Evolutionary conservation across 2,113 vertebrate species (phyloP).

Genomic region (Psephotus haematonotus): DNA sequence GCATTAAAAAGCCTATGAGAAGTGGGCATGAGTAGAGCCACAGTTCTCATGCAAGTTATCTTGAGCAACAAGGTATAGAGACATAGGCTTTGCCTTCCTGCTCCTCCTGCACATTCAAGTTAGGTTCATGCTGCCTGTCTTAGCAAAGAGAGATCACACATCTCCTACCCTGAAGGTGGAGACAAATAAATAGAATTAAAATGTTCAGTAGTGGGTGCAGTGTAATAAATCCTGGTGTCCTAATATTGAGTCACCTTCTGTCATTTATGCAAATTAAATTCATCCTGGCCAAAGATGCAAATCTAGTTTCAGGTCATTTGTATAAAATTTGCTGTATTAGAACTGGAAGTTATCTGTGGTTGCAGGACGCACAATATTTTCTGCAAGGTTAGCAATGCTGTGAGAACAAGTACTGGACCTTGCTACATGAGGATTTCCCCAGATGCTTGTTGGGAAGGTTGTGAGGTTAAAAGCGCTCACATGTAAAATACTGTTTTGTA

Average conservation of each 20-base stretch:
- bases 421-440: background rate
- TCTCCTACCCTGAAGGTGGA: background rate
- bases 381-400: background rate
- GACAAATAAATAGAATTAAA: background rate
- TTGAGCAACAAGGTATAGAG: background rate
- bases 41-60: background rate
- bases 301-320: background rate
- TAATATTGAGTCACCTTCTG: background rate
- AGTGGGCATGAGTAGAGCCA: background rate
- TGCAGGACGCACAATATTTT: background rate
- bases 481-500: background rate
- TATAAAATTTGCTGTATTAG: slow-evolving; percentile 13
- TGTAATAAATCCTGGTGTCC: background rate
- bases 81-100: background rate
- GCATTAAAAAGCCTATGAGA: background rate
- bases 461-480: background rate
- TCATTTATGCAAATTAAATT: slow-evolving; percentile 3
- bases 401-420: background rate
- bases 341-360: background rate
- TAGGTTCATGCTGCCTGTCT: background rate
- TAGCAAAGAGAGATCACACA: background rate
- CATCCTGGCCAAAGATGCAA: background rate
- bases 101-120: background rate
- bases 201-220: background rate
- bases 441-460: background rate